Percentiles rank a stretch among this genome's conserved stretches.
phyloP scores from a whole-genome alignment of 2,113 vertebrate genomes.

The Ctenodactylus gundi region DNA sequence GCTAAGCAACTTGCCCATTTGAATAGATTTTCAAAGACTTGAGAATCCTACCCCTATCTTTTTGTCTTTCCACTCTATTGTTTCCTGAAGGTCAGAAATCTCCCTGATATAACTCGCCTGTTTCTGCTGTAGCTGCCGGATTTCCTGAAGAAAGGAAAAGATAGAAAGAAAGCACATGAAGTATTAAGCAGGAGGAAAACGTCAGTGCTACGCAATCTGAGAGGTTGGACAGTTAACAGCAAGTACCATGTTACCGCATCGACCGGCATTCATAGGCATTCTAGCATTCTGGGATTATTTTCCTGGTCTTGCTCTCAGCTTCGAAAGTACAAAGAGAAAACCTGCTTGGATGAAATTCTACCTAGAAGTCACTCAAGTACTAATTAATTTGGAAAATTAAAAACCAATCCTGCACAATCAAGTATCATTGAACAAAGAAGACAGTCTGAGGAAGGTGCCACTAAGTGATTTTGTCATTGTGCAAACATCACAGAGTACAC shows the following conservation, averaged over 20 bases:
- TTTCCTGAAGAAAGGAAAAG: conserved; percentile 85
- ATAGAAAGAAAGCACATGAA: conserved; percentile 77
- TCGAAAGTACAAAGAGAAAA: background rate
- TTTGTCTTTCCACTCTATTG: conserved; percentile 98
- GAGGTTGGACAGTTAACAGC: fast-evolving
- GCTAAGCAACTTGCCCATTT: background rate
- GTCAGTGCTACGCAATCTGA: fast-evolving
- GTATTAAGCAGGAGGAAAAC: conserved; percentile 69
- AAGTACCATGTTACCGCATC: fast-evolving
- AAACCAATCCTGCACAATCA: background rate
- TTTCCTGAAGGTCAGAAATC: conserved; percentile 94
- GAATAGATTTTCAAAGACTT: background rate
- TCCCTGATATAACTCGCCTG: conserved; percentile 91
- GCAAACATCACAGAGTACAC: background rate
- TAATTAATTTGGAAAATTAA: background rate
- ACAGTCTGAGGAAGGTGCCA: background rate
- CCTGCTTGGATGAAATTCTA: background rate
- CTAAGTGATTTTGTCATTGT: background rate
- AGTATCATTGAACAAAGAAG: too few species aligned
- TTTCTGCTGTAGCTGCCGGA: conserved; percentile 91
- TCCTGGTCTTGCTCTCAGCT: background rate
- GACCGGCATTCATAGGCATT: fast-evolving
- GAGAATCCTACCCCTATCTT: conserved; percentile 90
- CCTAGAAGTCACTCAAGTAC: background rate
- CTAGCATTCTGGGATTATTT: fast-evolving